These are phyloP conservation scores for Sipha flava DNA, from an alignment of 1,140 invertebrate genomes.

Conservation along the genomic window DNA sequence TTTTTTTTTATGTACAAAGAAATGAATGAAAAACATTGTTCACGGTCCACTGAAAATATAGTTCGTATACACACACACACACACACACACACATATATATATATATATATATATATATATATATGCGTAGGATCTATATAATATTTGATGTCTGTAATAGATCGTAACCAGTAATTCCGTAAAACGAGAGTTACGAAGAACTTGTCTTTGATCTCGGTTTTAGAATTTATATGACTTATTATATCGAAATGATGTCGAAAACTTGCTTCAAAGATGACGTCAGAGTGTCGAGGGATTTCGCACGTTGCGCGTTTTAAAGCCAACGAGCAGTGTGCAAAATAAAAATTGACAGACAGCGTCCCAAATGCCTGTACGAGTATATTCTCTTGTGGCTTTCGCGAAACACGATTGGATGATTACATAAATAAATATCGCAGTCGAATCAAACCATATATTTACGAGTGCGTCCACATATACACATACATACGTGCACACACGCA, in stretches of 20 bases:
- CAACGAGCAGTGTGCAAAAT: neutral
- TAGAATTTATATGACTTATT: slow-evolving; percentile 24
- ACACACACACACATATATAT: neutral
- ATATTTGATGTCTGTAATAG: neutral
- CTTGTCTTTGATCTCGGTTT: neutral
- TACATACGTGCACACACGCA: no score
- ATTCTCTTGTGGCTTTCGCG: neutral
- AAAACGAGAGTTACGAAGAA: neutral
- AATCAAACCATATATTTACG: no score
- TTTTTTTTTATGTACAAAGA: neutral
- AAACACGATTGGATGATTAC: neutral
- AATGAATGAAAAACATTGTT: neutral
- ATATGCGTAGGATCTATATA: neutral
- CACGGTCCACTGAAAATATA: neutral
- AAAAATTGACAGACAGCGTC: slow-evolving; percentile 5
- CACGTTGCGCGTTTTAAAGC: neutral
- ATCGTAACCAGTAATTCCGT: neutral
- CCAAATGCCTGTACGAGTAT: neutral
- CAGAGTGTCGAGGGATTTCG: neutral
- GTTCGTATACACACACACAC: no score
- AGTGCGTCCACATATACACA: no score
- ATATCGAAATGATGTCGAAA: slow-evolving; percentile 3
- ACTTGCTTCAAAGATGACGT: slow-evolving; percentile 1
- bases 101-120: neutral
- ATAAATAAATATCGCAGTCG: neutral